A percentile compares a stretch with the other conserved stretches of the same genome.
Conservation (phyloP, 2,888 invertebrate genomes). For the Tyria jacobaeae region DNA sequence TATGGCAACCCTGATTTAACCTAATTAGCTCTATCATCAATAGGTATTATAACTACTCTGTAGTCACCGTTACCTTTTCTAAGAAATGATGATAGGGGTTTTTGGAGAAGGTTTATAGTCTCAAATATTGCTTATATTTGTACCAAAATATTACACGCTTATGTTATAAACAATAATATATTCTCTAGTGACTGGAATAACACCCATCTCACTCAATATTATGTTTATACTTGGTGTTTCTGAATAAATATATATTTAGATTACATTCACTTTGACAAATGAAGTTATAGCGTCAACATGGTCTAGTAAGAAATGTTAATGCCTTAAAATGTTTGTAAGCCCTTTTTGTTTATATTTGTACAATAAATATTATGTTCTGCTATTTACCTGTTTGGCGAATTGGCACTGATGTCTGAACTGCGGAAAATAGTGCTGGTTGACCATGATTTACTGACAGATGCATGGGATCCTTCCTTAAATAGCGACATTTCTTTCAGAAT, state of each 20-base stretch:
- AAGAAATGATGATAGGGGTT: conserved; percentile 5
- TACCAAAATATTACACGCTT: conserved; percentile 7
- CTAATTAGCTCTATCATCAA: conserved; percentile 14
- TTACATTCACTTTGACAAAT: neutral
- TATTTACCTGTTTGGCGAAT: no score
- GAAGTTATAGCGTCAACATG: neutral
- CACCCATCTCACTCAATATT: neutral
- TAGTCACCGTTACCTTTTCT: conserved; percentile 17
- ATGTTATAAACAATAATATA: neutral
- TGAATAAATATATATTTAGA: neutral
- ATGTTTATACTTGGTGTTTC: neutral
- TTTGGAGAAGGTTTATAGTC: conserved; percentile 2
- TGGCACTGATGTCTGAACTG: no score
- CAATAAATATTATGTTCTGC: no score
- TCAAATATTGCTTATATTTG: conserved; percentile 17
- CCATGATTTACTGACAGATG: no score
- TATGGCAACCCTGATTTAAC: conserved; percentile 1
- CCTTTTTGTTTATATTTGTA: no score
- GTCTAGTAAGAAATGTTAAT: no score
- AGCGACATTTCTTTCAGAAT: no score
- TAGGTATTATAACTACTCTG: conserved; percentile 15
- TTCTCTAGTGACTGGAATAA: neutral
- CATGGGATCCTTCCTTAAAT: no score
- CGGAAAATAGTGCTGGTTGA: no score
- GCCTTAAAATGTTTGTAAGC: no score